Percentiles rank a stretch among this genome's conserved stretches.
Conservation (phyloP, 2,888 invertebrate genomes). For the Lasioglossum malachurum region DNA sequence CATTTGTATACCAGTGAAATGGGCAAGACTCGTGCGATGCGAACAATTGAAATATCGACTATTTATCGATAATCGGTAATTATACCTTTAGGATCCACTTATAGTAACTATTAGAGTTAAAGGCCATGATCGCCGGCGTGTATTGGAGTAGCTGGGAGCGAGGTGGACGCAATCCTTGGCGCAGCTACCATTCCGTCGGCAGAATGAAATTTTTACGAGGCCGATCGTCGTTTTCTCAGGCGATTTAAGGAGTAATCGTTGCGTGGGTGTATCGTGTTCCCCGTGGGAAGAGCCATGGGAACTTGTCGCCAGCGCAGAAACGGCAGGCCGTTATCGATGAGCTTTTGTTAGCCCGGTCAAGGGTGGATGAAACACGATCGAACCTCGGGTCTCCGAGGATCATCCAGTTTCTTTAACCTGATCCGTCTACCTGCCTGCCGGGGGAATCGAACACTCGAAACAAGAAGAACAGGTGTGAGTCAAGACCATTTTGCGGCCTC, state of each 20-base stretch:
- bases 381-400: constrained; percentile 43
- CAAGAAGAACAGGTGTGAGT: constrained; percentile 69
- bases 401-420: constrained; percentile 63
- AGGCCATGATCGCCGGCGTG: not conserved
- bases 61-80: too few species aligned
- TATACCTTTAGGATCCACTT: not conserved
- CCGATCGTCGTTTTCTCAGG: constrained; percentile 57
- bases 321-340: constrained; percentile 63
- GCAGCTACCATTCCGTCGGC: constrained; percentile 11
- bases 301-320: constrained; percentile 62
- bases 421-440: constrained; percentile 56
- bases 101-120: not conserved
- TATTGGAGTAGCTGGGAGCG: not conserved
- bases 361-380: constrained; percentile 69
- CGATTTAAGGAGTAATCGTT: constrained; percentile 62
- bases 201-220: constrained; percentile 58
- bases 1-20: too few species aligned
- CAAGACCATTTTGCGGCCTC: constrained; percentile 45
- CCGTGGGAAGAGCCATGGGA: constrained; percentile 65
- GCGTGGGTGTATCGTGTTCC: constrained; percentile 64
- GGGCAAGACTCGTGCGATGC: too few species aligned
- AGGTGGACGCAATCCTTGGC: not conserved
- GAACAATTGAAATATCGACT: too few species aligned
- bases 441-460: constrained; percentile 44
- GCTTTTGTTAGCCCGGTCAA: constrained; percentile 67